Evolutionary conservation across 2,888 invertebrate species (phyloP), one percentile per base, ranked within the genome.

Genomic region (Pecten maximus): DNA sequence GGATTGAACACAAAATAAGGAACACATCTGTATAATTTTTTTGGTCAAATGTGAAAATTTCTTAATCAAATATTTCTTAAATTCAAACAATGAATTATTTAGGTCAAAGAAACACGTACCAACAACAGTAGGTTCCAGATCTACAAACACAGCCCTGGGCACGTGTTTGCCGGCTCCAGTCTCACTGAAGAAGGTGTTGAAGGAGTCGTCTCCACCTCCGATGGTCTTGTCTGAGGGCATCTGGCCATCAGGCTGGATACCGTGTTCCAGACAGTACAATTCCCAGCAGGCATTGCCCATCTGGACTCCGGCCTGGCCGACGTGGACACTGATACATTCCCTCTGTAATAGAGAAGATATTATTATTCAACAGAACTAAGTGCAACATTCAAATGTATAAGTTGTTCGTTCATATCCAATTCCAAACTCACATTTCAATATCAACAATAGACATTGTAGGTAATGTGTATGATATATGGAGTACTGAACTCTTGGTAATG

Each of bases 141-240:
- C 99, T 23, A 99, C 98, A 96, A 99, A 99, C 91, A 99, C 98
- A 98, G 96, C 96, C 95, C 99, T 97, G 89, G 99, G 99, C 19
- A 99, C 99, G 96, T 99, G 99, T 96, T 99, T 99, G 96, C 99
- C 99, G 74, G 99, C 98, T 88, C 98, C 98, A 92, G 99, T 99
- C 97, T 99, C 99, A 92, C 97, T 96, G 96, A 97, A 97, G 95
- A 97, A 97, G 40, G 97, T 99, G 95, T 99, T 99, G 97, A 99
- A 99, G 92, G 98, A 98, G 97, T 94, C 98, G 97, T 99, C 99
- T 92, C 98, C 97, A 48, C 91, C 96, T 40, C 97, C 97, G 89
- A 96, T 94, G 16, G 98, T 98, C 97, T 98, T 98, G 97, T 98
- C 98, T 0, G 98, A 98, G 28, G 98, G 98, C 96, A 96, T 96